A percentile compares a stretch with the other conserved stretches of the same genome.
These are phyloP conservation scores for Lepidonotus clava DNA, from an alignment of 2,888 invertebrate genomes.

Conservation along the genomic window DNA sequence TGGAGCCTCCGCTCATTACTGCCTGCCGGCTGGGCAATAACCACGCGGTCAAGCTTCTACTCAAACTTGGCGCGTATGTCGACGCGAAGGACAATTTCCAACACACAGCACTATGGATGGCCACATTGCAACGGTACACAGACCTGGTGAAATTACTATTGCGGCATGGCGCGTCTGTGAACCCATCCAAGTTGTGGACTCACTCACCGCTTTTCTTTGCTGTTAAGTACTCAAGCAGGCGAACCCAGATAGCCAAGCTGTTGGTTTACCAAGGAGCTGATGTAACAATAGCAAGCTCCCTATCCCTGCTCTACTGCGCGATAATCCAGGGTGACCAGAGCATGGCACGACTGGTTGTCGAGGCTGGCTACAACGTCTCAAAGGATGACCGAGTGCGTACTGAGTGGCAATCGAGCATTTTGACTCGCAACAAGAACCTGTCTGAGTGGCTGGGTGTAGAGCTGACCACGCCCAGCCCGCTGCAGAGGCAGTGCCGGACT, in stretches of 20 bases:
- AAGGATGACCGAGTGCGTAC: slow-evolving; percentile 44
- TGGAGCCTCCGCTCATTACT: slow-evolving; percentile 79
- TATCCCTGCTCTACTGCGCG: slow-evolving; percentile 58
- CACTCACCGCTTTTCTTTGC: slow-evolving; percentile 60
- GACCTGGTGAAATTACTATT: slow-evolving; percentile 59
- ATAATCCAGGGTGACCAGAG: slow-evolving; percentile 57
- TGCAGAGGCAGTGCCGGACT: slow-evolving; percentile 58
- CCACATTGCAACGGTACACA: slow-evolving; percentile 59
- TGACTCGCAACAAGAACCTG: slow-evolving; percentile 48
- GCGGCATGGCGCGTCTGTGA: slow-evolving; percentile 59
- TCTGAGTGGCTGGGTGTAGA: slow-evolving; percentile 50
- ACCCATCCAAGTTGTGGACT: slow-evolving; percentile 60
- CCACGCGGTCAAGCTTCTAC: slow-evolving; percentile 74
- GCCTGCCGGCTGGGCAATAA: slow-evolving; percentile 79
- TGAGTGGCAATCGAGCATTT: slow-evolving; percentile 40
- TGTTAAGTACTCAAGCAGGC: slow-evolving; percentile 59
- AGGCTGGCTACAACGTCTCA: slow-evolving; percentile 60
- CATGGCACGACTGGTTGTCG: slow-evolving; percentile 56
- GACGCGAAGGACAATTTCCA: slow-evolving; percentile 71
- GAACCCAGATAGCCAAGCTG: slow-evolving; percentile 58
- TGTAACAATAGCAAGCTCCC: slow-evolving; percentile 32
- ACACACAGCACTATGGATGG: slow-evolving; percentile 65
- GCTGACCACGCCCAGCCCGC: slow-evolving; percentile 20
- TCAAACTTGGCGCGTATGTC: slow-evolving; percentile 76
- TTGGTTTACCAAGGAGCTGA: slow-evolving; percentile 59